Percentiles rank a stretch among this genome's conserved stretches.
These are phyloP conservation scores for Lacanobia oleracea DNA, from an alignment of 2,888 invertebrate genomes.

Conservation along the genomic window DNA sequence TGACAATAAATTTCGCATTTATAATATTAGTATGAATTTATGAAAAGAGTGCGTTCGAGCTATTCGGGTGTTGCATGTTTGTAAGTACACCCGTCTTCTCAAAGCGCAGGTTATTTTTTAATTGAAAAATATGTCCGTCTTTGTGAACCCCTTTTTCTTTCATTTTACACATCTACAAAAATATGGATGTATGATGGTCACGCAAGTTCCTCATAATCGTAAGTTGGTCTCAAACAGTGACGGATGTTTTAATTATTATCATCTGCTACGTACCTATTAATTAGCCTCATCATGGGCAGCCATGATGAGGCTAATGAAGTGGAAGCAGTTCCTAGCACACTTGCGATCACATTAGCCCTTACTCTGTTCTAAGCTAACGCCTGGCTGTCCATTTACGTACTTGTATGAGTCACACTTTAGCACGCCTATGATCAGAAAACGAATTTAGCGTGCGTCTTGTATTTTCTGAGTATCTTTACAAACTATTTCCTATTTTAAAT, in stretches of 20 bases:
- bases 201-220: constrained; percentile 6
- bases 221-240: neutral
- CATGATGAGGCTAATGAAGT: no score
- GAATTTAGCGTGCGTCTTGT: no score
- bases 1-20: neutral
- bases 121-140: neutral
- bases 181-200: neutral
- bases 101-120: neutral
- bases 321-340: neutral
- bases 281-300: constrained; percentile 8
- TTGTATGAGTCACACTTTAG: neutral
- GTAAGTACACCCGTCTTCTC: neutral
- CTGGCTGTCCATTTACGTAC: neutral
- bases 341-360: neutral
- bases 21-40: neutral
- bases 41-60: neutral
- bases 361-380: neutral
- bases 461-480: no score
- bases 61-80: neutral
- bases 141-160: neutral
- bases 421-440: no score
- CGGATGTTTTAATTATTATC: constrained; percentile 39
- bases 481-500: neutral
- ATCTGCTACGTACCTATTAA: constrained; percentile 32
- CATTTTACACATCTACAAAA: neutral